Evolutionary conservation across 2,888 invertebrate species (phyloP), one percentile per base, ranked within the genome.

Genomic region (Tetrapedia diversipes): DNA sequence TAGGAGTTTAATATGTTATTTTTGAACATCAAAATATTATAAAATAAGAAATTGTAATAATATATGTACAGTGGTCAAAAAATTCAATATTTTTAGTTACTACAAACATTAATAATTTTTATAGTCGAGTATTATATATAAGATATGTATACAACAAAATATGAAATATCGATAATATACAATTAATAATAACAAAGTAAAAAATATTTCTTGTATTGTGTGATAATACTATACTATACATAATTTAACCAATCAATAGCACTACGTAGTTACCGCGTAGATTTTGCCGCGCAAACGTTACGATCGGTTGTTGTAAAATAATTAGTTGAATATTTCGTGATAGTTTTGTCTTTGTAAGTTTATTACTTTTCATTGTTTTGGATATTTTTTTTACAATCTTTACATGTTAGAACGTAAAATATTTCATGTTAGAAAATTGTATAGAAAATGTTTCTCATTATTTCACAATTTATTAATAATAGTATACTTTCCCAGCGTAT

Each of bases 251-350:
- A 74, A 73, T 75, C 77, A 82, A 88, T 83, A 85, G 83, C 83
- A 84, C 82, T 86, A 79, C 84, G 84, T 80, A 85, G 83, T 85
- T 86, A 78, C 82, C 86, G 88, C 86, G 86, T 85, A 88, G 87
- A 86, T 89, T 89, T 88, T 87, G 86, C 89, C 89, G 90, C 89
- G 89, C 88, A 90, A 89, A 89, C 82, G 76, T 84, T 77, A 75
- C 69, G 80, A 77, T 79, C 76, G 76, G 78, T 81, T 80, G 63
- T 78, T 70, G 63, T 80, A 60, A 45, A 57, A 82, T 84, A 82
- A 86, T 85, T 84, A 77, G 69, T 75, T 73, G 69, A 83, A 83
- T 80, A 81, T 82, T 75, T n/a, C 10, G 51, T 34, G 24, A n/a
- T 24, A 16, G 27, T 77, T 65, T 64, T 68, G 4, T 41, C 39